Conservation (phyloP, 2,888 invertebrate genomes). For the Pandemis cinnamomeana region DNA sequence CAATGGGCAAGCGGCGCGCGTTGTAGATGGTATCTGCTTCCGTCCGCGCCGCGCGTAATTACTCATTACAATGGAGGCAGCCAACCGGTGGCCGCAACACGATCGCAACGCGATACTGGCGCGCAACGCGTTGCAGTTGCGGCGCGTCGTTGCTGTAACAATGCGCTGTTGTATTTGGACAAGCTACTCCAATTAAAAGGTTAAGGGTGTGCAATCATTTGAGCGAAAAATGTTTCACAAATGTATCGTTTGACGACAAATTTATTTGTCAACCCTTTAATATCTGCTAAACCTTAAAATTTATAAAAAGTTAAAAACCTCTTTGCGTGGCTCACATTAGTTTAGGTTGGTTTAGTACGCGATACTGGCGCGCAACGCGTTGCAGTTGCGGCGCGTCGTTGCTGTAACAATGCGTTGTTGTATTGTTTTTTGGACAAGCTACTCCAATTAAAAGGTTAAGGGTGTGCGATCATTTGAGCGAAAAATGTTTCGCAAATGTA, state of each 20-base stretch:
- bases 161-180: not conserved
- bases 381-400: not conserved
- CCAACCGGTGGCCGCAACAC: slow-evolving; percentile 47
- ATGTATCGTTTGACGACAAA: too few species aligned
- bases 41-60: slow-evolving; percentile 71
- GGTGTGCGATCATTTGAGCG: too few species aligned
- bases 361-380: not conserved
- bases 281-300: too few species aligned
- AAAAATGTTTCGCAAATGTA: too few species aligned
- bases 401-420: not conserved
- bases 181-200: not conserved
- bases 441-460: not conserved
- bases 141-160: not conserved
- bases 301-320: too few species aligned
- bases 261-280: too few species aligned
- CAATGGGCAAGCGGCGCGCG: slow-evolving; percentile 52
- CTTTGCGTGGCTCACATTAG: too few species aligned
- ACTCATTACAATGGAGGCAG: slow-evolving; percentile 72
- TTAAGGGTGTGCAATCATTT: too few species aligned
- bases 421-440: not conserved
- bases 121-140: not conserved
- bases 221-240: too few species aligned
- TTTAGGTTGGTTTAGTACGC: not conserved
- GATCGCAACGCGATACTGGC: slow-evolving; percentile 36
- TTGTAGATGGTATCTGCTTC: slow-evolving; percentile 74